Conservation (phyloP, 1,140 invertebrate genomes). For the Patella vulgata region DNA sequence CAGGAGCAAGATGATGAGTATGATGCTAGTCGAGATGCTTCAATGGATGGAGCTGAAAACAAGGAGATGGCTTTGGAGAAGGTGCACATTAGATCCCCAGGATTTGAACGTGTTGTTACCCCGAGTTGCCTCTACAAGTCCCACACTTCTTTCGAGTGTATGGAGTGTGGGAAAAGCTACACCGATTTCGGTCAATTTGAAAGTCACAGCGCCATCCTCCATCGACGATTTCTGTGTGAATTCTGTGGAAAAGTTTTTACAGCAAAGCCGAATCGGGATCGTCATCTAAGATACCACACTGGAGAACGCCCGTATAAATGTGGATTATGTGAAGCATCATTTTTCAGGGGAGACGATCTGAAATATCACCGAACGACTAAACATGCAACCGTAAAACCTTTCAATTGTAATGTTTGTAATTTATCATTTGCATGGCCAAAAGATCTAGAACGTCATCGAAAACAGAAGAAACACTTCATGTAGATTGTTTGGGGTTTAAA, state of each 20-base stretch:
- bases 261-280: constrained; percentile 57
- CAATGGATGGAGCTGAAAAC: background rate
- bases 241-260: constrained; percentile 61
- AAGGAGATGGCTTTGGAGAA: background rate
- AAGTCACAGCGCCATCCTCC: constrained; percentile 41
- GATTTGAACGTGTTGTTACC: constrained; percentile 47
- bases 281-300: constrained; percentile 60
- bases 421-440: constrained; percentile 48
- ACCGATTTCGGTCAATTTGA: constrained; percentile 46
- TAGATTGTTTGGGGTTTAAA: too few species aligned
- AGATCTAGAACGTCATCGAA: constrained; percentile 49
- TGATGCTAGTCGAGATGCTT: too few species aligned
- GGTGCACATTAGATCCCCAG: constrained; percentile 30
- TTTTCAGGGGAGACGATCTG: constrained; percentile 57
- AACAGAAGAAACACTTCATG: background rate
- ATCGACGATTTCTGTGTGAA: constrained; percentile 53
- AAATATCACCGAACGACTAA: constrained; percentile 61
- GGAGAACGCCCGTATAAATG: constrained; percentile 60
- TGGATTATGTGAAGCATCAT: constrained; percentile 50
- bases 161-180: constrained; percentile 43
- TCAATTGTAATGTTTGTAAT: constrained; percentile 39
- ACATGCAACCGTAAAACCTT: constrained; percentile 48
- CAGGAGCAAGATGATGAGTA: too few species aligned
- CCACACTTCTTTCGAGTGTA: constrained; percentile 39
- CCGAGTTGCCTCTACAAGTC: constrained; percentile 42